These are phyloP conservation scores for Coregonus clupeaformis DNA, from an alignment of 2,113 vertebrate species.

Conservation along the genomic window DNA sequence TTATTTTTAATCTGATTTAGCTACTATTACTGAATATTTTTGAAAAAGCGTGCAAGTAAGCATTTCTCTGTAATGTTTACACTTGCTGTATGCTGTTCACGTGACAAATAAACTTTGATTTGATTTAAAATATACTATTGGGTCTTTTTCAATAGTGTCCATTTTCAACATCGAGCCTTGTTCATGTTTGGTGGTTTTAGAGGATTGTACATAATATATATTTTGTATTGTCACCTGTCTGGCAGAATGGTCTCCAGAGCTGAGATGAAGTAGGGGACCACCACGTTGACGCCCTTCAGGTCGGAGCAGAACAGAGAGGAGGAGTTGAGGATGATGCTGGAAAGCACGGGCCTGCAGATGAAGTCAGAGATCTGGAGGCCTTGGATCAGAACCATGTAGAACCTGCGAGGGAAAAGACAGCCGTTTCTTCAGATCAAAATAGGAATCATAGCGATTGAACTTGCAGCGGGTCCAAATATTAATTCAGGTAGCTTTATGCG, in stretches of 20 bases:
- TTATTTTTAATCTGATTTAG: too few relatives aligned
- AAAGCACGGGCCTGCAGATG: constrained; percentile 90
- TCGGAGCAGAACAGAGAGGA: constrained; percentile 94
- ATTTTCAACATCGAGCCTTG: too few relatives aligned
- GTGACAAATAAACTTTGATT: too few relatives aligned
- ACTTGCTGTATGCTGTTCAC: too few relatives aligned
- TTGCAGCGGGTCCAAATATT: neutral
- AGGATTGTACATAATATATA: neutral
- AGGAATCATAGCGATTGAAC: neutral
- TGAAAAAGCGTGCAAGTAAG: too few relatives aligned
- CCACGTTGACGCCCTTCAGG: constrained; percentile 93
- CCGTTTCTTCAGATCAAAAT: neutral
- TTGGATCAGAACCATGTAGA: constrained; percentile 98
- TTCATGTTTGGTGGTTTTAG: too few relatives aligned
- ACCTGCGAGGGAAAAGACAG: constrained; percentile 73
- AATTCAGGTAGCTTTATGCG: neutral
- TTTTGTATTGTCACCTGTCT: constrained; percentile 78
- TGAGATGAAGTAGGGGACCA: constrained; percentile 96
- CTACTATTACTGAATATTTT: too few relatives aligned
- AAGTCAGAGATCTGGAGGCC: constrained; percentile 96
- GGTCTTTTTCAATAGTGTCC: too few relatives aligned
- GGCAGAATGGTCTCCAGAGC: constrained; percentile 95
- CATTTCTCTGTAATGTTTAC: too few relatives aligned
- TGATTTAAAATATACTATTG: too few relatives aligned
- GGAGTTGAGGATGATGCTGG: constrained; percentile 94